Base-by-base conservation (phyloP, 2,888 invertebrate genomes). In the Philonicus albiceps region DNA sequence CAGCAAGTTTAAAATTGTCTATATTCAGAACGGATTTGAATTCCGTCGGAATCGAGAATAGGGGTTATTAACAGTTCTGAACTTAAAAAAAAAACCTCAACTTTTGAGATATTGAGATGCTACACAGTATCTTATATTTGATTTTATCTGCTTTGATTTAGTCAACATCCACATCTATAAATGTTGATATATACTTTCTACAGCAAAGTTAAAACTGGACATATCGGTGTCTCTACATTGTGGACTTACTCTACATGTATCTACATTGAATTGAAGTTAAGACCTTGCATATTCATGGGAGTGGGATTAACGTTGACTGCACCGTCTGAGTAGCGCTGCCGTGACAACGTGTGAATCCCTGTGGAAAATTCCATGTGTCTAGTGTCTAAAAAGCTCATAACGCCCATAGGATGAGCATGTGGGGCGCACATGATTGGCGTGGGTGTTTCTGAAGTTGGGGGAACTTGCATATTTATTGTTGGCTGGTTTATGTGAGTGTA, bases 261-360 rank as follows among this genome's bases (percentile, higher is more conserved):
- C 95, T 95, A 96, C 94, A 96, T 95, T 90, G 95, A 94, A 91
- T 96, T 96, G 90, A 96, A 96, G 91, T 96, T 96, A 88, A 96
- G 94, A 89, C 95, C 95, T 90, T 96, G 95, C 90, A 96, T 94
- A 92, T 95, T 96, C 90, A 96, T 94, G 88, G 95, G 94, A 74
- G 94, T 93, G 89, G 93, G 93, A 91, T 94, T 94, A 13, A 93
- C 92, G 87, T 93, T 93, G 76, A 93, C 92, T 72, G 91, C 90
- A 87, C 91, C 89, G 88, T 93, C 93, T 75, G 92, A 91, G 88
- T 92, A 93, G 74, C 93, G 91, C 88, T 92, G 93, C 73, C 93
- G 90, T 34, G 93, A 91, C 92, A 95, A 94, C 75, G 94, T 93
- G 89, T 95, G 94, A 88, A 95, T 93, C 6, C 94, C 94, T 34